Conservation (phyloP, 2,888 invertebrate genomes). For the Zhengitettix transpicula region DNA sequence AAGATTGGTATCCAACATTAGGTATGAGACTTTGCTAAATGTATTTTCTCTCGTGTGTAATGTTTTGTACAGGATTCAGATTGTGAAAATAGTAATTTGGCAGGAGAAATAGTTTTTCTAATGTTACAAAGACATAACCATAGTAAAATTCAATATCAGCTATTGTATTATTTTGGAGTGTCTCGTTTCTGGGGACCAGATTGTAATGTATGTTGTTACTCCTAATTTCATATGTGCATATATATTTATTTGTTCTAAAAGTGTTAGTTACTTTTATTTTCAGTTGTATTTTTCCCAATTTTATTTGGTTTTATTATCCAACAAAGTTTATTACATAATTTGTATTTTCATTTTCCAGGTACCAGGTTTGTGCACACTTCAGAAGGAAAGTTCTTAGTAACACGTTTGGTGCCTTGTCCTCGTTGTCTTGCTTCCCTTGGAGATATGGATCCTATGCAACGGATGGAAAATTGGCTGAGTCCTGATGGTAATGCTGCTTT, state of each 20-base stretch:
- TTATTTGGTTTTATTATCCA: background rate
- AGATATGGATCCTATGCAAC: constrained; percentile 20
- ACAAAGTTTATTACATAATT: background rate
- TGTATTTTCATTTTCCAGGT: constrained; percentile 30
- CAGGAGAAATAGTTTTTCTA: no score
- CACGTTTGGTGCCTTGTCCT: constrained; percentile 83
- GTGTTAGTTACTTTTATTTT: background rate
- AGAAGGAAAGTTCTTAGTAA: constrained; percentile 86
- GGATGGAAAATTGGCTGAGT: background rate
- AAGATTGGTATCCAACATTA: constrained; percentile 96
- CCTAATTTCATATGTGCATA: background rate
- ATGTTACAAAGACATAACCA: no score
- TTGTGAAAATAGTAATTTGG: no score
- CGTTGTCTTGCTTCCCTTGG: constrained; percentile 45
- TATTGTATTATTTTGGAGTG: no score
- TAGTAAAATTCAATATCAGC: no score
- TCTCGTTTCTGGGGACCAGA: no score
- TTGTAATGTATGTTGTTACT: no score
- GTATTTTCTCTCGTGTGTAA: no score
- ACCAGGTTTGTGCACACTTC: constrained; percentile 96
- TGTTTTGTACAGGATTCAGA: no score
- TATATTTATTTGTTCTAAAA: background rate
- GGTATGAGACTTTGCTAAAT: constrained; percentile 22
- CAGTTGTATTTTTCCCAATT: background rate
- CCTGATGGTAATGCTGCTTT: constrained; percentile 6